Evolutionary conservation across 2,888 invertebrate species (phyloP), one percentile per base, ranked within the genome.

Genomic region (Himalopsyche tibetana): DNA sequence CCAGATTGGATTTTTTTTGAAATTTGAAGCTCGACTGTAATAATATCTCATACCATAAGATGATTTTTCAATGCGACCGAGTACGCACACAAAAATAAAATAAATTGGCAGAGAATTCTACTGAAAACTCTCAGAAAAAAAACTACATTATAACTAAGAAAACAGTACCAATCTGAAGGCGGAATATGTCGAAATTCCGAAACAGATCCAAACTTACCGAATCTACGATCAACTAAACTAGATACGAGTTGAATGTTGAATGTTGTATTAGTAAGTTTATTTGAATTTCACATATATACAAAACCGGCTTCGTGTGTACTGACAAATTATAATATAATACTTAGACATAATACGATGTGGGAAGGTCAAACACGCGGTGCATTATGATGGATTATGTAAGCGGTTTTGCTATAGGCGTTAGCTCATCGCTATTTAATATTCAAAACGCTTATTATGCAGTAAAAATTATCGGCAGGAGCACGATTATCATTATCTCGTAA

Each of bases 361-460:
- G 63, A 63, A 63, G 63, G 63, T 63, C 63, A 63, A 19, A 63
- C n/a, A 63, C 19, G 63, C 63, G 19, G 63, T 63, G 63, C 63
- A 63, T 19, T 63, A 63, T 63, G 63, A 63, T 28, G 28, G 63
- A 63, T 63, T 63, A 63, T 63, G 63, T 63, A 63, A 63, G 19
- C 63, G 8, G 19, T 19, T 63, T 15, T 63, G 63, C n/a, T 63
- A 28, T 19, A 63, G 63, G 63, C 63, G 63, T 63, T 63, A 63
- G 63, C n/a, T 63, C 63, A 63, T 63, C 63, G 63, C 63, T 63
- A 63, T 63, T 63, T 19, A 63, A 63, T 63, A 63, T 63, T 63
- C 63, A 28, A 9, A 19, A 2, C 28, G 11, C n/a, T 63, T 28
- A 63, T 19, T 63, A 63, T 63, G 63, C 63, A 63, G 63, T 63